A percentile compares a stretch with the other conserved stretches of the same genome.
Conservation (phyloP, 2,888 invertebrate genomes). For the Drosophila bunnanda region DNA sequence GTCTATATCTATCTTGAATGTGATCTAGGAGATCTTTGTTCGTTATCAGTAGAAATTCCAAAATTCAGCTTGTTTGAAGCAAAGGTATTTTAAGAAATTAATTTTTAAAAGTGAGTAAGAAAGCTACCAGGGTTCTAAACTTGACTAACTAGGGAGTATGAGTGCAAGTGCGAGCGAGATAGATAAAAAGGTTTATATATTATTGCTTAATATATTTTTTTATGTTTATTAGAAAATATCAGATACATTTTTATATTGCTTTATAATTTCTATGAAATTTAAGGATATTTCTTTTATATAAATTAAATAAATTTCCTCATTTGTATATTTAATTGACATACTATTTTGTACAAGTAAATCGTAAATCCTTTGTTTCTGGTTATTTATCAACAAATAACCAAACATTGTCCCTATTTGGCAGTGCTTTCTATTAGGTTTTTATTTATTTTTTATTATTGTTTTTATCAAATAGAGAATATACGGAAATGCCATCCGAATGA, state of each 20-base stretch:
- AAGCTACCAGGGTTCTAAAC: not conserved
- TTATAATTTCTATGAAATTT: not conserved
- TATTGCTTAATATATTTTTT: too few species aligned
- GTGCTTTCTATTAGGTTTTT: not conserved
- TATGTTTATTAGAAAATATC: too few species aligned
- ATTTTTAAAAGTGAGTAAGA: not conserved
- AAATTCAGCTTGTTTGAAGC: not conserved
- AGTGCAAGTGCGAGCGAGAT: not conserved
- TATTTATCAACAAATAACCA: not conserved
- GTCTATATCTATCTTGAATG: constrained; percentile 16
- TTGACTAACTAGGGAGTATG: not conserved
- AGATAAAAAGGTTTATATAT: not conserved
- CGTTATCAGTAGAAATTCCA: not conserved
- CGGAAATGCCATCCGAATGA: constrained; percentile 20
- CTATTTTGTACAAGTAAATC: too few species aligned
- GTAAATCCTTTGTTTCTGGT: too few species aligned
- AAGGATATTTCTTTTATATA: not conserved
- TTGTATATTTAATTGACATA: too few species aligned
- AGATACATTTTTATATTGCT: too few species aligned
- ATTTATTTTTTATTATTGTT: not conserved
- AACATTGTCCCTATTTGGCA: too few species aligned
- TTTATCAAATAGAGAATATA: constrained; percentile 16
- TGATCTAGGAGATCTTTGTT: constrained; percentile 13
- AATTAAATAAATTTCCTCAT: not conserved
- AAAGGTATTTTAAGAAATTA: not conserved